phyloP scores from a whole-genome alignment of 2,888 invertebrate species.

The Drosophila anceps region DNA sequence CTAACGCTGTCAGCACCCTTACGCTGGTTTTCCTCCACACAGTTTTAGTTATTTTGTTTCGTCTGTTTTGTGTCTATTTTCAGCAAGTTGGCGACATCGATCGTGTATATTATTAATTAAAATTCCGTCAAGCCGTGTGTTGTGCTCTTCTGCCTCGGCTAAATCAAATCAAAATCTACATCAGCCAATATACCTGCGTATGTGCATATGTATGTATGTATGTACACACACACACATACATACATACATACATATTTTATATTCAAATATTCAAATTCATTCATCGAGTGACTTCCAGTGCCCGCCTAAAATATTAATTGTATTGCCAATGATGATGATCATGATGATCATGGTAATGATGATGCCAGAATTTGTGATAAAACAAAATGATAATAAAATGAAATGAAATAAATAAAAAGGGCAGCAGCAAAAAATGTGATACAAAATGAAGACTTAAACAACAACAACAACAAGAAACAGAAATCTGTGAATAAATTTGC shows the following conservation, averaged over 20 bases:
- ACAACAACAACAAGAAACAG: conserved; percentile 15
- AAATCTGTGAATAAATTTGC: conserved; percentile 39
- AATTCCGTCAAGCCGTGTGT: conserved; percentile 66
- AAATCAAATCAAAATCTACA: conserved; percentile 61
- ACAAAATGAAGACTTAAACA: conserved; percentile 36
- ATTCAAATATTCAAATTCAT: conserved; percentile 78
- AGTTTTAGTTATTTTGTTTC: conserved; percentile 48
- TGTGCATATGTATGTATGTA: conserved; percentile 2
- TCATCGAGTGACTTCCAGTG: conserved; percentile 62
- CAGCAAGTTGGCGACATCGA: conserved; percentile 72
- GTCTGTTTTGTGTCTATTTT: conserved; percentile 68
- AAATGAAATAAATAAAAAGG: conserved; percentile 38
- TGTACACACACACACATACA: not conserved
- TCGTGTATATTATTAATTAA: conserved; percentile 76
- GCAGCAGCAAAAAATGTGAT: conserved; percentile 39
- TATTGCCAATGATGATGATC: conserved; percentile 17
- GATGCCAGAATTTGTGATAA: conserved; percentile 60
- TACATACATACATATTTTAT: conserved; percentile 31
- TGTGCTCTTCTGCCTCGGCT: conserved; percentile 26
- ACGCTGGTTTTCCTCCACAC: conserved; percentile 3
- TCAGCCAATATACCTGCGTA: conserved; percentile 20
- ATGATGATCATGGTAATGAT: conserved; percentile 15
- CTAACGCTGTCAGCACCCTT: not conserved
- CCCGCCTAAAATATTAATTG: conserved; percentile 54
- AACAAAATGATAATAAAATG: conserved; percentile 13